Evolutionary conservation across 2,888 invertebrate genomes (phyloP), one percentile per base, ranked within the genome.

Genomic region (Volucella zonaria): DNA sequence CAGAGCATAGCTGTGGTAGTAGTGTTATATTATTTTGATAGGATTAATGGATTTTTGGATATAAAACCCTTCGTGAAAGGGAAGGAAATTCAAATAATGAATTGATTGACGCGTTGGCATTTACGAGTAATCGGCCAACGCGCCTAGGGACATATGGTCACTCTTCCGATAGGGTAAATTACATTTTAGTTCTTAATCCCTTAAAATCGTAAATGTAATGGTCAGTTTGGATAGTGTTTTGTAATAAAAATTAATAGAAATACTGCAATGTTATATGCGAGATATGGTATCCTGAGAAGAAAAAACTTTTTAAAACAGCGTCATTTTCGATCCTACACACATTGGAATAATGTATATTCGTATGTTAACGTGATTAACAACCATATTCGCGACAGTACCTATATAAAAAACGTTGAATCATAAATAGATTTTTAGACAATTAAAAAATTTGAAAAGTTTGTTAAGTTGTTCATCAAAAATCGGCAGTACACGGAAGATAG

Each of bases 31-130:
- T 58, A 67, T n/a, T n/a, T n/a, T 61, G 66, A 62, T 81, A 64
- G 85, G 81, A 85, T 85, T 85, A 85, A 85, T 85, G 81, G 76
- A 80, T 81, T 85, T 85, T 76, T 76, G 67, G 56, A 62, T 80
- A 68, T 73, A 18, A n/a, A 83, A 68, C 81, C 81, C 67, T 85
- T 85, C 85, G 85, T 81, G 76, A 62, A 64, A 52, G 73, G 76
- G 76, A 81, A 85, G 81, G 81, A 85, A 73, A 73, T 68, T 81
- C 80, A 67, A 59, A 71, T 61, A 73, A 81, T 81, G 68, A 38
- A 77, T 85, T 85, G 85, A 85, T 85, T 81, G 85, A 85, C 81
- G 76, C 52, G 73, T 31, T 54, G 76, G 68, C 64, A 82, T 70
- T 58, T 54, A n/a, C n/a, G n/a, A n/a, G n/a, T n/a, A 64, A 78